These are phyloP conservation scores for Hybognathus amarus DNA, from an alignment of 2,797 vertebrate species.

Conservation along the genomic window DNA sequence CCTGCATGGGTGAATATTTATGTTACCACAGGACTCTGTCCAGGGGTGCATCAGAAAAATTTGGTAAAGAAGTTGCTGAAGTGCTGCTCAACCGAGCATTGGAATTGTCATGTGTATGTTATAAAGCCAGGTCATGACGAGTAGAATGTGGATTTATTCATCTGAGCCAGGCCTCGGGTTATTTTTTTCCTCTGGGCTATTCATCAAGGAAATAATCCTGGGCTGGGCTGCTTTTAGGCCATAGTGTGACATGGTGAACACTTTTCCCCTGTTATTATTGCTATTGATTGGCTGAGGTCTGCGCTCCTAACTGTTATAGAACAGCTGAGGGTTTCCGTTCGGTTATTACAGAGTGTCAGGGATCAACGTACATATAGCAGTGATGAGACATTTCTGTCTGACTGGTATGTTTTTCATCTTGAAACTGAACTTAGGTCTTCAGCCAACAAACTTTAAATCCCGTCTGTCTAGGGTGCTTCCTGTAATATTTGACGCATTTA, in stretches of 20 bases:
- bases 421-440: not conserved
- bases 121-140: constrained; percentile 15
- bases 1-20: constrained; percentile 25
- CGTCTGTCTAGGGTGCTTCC: not conserved
- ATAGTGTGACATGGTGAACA: constrained; percentile 25
- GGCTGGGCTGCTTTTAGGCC: constrained; percentile 22
- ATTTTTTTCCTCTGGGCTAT: constrained; percentile 20
- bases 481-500: not conserved
- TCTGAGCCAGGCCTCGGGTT: constrained; percentile 16
- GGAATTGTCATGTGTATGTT: constrained; percentile 14
- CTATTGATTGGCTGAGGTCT: constrained; percentile 38
- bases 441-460: not conserved
- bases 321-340: constrained; percentile 5
- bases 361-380: not conserved
- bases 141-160: constrained; percentile 36
- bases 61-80: constrained; percentile 1
- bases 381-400: constrained; percentile 6
- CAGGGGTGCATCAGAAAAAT: not conserved
- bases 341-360: not conserved
- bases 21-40: constrained; percentile 8
- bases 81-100: not conserved
- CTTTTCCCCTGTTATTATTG: constrained; percentile 36
- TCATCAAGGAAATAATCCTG: constrained; percentile 15
- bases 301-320: not conserved
- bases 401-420: not conserved